Percentiles rank a stretch among this genome's conserved stretches.
Evolutionary conservation across 2,888 invertebrate species (phyloP).

Genomic region (Tenthredo notha): DNA sequence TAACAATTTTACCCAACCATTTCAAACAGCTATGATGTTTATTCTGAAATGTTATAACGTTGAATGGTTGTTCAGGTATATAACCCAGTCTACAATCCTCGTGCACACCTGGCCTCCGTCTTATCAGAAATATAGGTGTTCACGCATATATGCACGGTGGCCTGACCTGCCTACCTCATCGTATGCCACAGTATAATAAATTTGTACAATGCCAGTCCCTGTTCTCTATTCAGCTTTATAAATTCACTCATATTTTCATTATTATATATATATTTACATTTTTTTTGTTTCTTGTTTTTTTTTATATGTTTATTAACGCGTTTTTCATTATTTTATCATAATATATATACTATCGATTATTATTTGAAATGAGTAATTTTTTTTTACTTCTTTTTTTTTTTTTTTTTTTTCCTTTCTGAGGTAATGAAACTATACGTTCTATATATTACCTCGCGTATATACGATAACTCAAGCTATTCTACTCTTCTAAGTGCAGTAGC

Average conservation of each 20-base stretch:
- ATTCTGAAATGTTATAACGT: neutral
- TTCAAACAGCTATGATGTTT: neutral
- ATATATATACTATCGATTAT: neutral
- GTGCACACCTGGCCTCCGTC: constrained; percentile 64
- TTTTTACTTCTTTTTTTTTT: no score
- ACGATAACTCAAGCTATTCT: neutral
- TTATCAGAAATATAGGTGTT: constrained; percentile 63
- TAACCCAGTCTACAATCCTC: neutral
- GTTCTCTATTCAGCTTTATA: constrained; percentile 49
- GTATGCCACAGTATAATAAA: constrained; percentile 26
- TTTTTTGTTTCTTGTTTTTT: no score
- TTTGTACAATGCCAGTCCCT: constrained; percentile 56
- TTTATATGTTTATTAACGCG: no score
- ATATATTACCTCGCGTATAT: neutral
- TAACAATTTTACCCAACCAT: neutral
- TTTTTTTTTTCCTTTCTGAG: neutral
- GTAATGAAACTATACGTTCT: neutral
- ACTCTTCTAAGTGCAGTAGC: neutral
- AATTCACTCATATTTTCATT: neutral
- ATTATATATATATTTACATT: no score
- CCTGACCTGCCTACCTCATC: constrained; percentile 50
- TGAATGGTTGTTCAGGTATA: neutral
- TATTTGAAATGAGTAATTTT: neutral
- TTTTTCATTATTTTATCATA: no score
- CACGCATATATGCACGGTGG: constrained; percentile 56